phyloP scores from a whole-genome alignment of 2,113 vertebrate genomes.

The Tachuris rubrigastra region DNA sequence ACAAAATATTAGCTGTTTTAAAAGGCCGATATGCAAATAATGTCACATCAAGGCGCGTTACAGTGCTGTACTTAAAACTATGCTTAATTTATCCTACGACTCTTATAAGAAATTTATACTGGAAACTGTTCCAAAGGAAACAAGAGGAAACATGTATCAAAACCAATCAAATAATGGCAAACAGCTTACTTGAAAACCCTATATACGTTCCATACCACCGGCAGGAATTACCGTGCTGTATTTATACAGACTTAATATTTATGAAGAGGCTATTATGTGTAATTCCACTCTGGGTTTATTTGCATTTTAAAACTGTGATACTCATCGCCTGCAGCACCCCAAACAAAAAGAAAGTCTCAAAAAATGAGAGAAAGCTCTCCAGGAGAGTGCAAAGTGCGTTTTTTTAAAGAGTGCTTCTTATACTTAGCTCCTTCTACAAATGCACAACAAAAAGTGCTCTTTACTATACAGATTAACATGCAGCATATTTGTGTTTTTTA shows the following conservation, averaged over 20 bases:
- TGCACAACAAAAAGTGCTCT: conserved; percentile 29
- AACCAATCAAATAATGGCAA: not conserved
- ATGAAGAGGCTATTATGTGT: not conserved
- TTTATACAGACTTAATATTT: not conserved
- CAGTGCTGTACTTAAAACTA: not conserved
- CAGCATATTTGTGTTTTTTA: conserved; percentile 33
- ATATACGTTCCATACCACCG: not conserved
- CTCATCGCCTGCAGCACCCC: not conserved
- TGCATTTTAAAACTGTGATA: not conserved
- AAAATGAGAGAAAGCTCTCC: conserved; percentile 31
- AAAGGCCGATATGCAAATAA: not conserved
- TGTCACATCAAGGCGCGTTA: not conserved
- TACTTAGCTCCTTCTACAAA: not conserved
- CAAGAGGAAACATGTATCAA: not conserved
- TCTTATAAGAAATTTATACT: not conserved
- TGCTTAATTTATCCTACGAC: not conserved
- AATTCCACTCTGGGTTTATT: not conserved
- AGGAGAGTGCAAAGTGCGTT: conserved; percentile 71
- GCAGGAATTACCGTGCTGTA: not conserved
- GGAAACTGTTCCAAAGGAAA: not conserved
- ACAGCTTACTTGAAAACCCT: not conserved
- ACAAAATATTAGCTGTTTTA: not conserved
- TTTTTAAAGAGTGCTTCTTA: conserved; percentile 65
- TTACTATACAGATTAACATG: conserved; percentile 6
- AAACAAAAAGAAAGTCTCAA: not conserved